A percentile compares a stretch with the other conserved stretches of the same genome.
Conservation (phyloP, 1,140 invertebrate species). For the Campoletis sonorensis region DNA sequence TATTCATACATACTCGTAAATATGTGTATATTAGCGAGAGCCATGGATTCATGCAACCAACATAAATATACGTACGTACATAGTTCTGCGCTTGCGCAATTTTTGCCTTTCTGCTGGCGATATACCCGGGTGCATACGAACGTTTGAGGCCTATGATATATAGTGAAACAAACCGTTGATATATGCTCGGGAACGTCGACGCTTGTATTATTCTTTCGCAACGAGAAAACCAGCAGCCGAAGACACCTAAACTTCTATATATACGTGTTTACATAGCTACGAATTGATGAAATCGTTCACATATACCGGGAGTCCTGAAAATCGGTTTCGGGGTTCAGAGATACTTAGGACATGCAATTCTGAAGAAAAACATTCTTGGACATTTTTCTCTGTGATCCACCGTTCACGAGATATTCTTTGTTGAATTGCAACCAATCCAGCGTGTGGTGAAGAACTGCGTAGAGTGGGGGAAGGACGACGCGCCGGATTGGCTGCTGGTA, state of each 20-base stretch:
- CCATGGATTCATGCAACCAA: conserved; percentile 34
- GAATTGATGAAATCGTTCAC: conserved; percentile 23
- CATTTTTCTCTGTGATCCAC: no score
- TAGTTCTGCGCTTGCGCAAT: conserved; percentile 21
- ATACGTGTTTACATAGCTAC: neutral
- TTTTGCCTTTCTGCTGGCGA: conserved; percentile 41
- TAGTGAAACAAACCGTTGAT: neutral
- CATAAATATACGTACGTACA: conserved; percentile 16
- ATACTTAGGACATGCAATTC: no score
- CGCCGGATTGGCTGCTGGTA: no score
- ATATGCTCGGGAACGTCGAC: conserved; percentile 4
- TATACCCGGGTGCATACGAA: conserved; percentile 46
- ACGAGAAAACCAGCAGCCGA: conserved; percentile 39
- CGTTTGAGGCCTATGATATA: conserved; percentile 3
- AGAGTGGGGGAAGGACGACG: no score
- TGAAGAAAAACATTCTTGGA: no score
- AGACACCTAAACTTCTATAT: neutral
- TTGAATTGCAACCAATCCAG: no score
- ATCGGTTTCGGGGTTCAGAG: no score
- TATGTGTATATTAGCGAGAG: conserved; percentile 57
- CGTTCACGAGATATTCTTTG: no score
- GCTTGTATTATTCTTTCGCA: conserved; percentile 34
- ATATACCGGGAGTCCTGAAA: neutral
- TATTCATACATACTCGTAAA: conserved; percentile 61
- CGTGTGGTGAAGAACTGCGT: no score